Conservation (phyloP, 2,888 invertebrate genomes). For the Luperina nickerlii region DNA sequence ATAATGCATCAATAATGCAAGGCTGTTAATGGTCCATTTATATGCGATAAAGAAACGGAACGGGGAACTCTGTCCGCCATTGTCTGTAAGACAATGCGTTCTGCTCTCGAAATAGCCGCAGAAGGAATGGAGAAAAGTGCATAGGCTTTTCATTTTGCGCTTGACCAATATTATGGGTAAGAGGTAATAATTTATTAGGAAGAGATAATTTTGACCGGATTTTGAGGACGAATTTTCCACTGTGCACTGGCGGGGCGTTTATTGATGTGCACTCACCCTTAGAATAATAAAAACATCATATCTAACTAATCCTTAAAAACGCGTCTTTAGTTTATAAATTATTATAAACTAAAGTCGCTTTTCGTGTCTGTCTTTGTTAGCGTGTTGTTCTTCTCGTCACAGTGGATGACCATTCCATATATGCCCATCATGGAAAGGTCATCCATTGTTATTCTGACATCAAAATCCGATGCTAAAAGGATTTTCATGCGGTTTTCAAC, state of each 20-base stretch:
- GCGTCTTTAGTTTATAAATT: no score
- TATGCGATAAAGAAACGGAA: constrained; percentile 45
- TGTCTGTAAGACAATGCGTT: constrained; percentile 48
- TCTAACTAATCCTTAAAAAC: neutral
- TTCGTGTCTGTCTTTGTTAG: no score
- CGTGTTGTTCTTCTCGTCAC: no score
- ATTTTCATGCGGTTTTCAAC: no score
- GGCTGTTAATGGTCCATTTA: constrained; percentile 39
- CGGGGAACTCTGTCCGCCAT: constrained; percentile 36
- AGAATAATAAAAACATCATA: neutral
- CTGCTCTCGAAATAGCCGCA: constrained; percentile 43
- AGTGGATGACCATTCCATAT: no score
- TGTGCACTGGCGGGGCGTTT: neutral
- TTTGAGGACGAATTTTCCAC: neutral
- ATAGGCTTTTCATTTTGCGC: constrained; percentile 46
- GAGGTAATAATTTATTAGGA: neutral
- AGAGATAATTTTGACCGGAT: neutral
- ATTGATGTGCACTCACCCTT: constrained; percentile 2
- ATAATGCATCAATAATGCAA: constrained; percentile 53
- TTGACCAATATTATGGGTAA: constrained; percentile 38
- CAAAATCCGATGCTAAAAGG: no score
- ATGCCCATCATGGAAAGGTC: no score
- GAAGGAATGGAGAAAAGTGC: constrained; percentile 36
- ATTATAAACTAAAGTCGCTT: no score
- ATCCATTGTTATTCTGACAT: no score